Conservation (phyloP, 2,888 invertebrate genomes). For the Microchrysa polita region DNA sequence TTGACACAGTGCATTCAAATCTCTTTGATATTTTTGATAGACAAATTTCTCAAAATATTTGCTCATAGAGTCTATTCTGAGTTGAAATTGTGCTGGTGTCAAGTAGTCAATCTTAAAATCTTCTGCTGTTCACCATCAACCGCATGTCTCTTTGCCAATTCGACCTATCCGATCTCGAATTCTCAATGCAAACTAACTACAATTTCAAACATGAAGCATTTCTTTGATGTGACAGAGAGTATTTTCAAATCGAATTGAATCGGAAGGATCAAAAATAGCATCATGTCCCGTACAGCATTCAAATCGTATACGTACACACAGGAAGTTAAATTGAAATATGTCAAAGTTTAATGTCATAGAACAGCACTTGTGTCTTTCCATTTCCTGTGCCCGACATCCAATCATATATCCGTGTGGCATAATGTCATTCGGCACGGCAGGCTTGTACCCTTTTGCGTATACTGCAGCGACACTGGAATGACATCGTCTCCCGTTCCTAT, state of each 20-base stretch:
- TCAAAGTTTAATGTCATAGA: constrained; percentile 52
- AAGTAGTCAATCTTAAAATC: too few relatives aligned
- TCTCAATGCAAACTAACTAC: too few relatives aligned
- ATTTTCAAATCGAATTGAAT: constrained; percentile 38
- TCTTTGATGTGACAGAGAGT: constrained; percentile 16
- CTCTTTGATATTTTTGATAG: too few relatives aligned
- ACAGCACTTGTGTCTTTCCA: constrained; percentile 52
- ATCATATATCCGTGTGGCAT: constrained; percentile 36
- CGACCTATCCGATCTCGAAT: too few relatives aligned
- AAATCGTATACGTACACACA: constrained; percentile 6
- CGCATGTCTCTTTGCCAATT: background rate
- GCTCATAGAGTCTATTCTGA: too few relatives aligned
- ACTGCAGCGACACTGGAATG: background rate
- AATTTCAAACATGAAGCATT: background rate
- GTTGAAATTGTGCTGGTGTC: too few relatives aligned
- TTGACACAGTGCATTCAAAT: too few relatives aligned
- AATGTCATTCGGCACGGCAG: constrained; percentile 32
- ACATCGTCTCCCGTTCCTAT: background rate
- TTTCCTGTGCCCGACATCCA: constrained; percentile 49
- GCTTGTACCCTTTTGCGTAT: constrained; percentile 5
- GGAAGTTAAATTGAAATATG: constrained; percentile 44
- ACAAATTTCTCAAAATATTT: too few relatives aligned
- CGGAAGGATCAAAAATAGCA: constrained; percentile 34
- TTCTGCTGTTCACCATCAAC: background rate
- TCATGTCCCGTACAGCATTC: constrained; percentile 8